Evolutionary conservation across 2,797 vertebrate species (phyloP).

Genomic region (Smutsia temminckii): DNA sequence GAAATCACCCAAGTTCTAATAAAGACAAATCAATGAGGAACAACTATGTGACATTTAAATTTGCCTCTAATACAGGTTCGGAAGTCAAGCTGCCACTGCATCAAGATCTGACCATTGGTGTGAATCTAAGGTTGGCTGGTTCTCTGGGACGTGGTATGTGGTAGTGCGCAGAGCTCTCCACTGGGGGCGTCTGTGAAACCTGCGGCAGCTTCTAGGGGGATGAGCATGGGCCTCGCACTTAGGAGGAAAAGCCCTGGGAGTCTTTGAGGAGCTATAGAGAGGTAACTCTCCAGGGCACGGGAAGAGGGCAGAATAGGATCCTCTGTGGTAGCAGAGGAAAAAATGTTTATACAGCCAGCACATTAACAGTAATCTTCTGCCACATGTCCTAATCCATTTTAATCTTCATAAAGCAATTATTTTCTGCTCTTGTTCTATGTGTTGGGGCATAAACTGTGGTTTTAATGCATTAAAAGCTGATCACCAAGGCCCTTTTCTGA

Average conservation of each 20-base stretch:
- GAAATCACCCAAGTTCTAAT: constrained; percentile 62
- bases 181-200: background rate
- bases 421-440: constrained; percentile 9
- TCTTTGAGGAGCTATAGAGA: background rate
- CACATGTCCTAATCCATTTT: background rate
- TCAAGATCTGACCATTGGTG: background rate
- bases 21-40: constrained; percentile 70
- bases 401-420: background rate
- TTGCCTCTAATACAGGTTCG: constrained; percentile 26
- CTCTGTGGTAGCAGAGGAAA: background rate
- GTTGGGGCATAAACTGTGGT: background rate
- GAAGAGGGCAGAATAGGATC: background rate
- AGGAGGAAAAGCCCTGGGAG: background rate
- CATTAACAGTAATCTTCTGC: background rate
- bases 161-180: background rate
- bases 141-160: background rate
- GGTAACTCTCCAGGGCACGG: background rate
- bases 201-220: background rate
- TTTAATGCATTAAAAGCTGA: background rate
- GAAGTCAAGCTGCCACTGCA: constrained; percentile 38
- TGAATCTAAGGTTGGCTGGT: background rate
- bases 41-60: constrained; percentile 68
- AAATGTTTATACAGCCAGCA: background rate
- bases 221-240: background rate
- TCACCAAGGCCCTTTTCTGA: background rate